Conservation (phyloP, 2,113 vertebrate genomes). For the Ochotona princeps region DNA sequence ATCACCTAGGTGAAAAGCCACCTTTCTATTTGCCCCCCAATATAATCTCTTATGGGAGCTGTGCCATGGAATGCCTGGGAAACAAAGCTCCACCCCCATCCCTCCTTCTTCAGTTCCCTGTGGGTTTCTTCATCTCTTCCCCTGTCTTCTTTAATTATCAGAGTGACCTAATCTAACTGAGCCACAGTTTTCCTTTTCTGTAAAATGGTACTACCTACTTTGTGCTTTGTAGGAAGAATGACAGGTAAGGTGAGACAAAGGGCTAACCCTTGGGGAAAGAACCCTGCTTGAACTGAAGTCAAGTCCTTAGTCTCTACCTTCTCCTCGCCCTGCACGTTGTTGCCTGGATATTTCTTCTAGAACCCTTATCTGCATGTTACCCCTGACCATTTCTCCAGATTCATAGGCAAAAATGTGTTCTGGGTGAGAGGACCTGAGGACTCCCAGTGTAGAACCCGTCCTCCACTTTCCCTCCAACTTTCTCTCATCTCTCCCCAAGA, state of each 20-base stretch:
- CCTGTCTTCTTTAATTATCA: not conserved
- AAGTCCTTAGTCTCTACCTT: not conserved
- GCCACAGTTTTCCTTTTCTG: not conserved
- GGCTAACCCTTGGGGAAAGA: not conserved
- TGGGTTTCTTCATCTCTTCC: not conserved
- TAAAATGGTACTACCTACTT: not conserved
- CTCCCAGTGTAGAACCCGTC: not conserved
- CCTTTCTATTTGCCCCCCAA: not conserved
- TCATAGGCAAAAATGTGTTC: not conserved
- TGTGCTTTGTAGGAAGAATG: not conserved
- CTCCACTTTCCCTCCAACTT: not conserved
- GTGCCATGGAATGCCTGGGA: not conserved
- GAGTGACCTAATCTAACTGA: not conserved
- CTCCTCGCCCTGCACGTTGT: not conserved
- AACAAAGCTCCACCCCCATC: not conserved
- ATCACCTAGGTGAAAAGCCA: not conserved
- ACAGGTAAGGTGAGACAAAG: not conserved
- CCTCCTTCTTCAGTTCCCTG: not conserved
- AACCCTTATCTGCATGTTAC: not conserved
- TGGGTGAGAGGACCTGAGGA: not conserved
- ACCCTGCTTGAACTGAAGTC: accelerated
- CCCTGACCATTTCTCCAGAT: not conserved
- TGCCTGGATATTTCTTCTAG: not conserved
- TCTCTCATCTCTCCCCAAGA: not conserved
- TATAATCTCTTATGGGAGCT: not conserved